These are phyloP conservation scores for Sinotaia quadrata DNA, from an alignment of 2,888 invertebrate species.

Conservation along the genomic window DNA sequence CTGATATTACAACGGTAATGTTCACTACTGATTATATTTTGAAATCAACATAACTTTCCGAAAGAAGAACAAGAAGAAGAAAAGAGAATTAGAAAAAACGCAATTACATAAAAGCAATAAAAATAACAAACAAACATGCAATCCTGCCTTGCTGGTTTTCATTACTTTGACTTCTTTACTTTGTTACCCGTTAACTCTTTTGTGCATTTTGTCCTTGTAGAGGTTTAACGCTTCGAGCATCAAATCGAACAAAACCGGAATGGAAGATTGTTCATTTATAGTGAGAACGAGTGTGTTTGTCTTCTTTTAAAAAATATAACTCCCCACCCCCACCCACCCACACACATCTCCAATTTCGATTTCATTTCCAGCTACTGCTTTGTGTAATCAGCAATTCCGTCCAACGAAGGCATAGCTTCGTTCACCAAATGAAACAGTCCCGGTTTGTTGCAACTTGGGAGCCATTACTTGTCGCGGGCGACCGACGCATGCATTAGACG, in stretches of 20 bases:
- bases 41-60: no score
- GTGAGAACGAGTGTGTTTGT: neutral
- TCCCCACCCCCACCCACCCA: constrained; percentile 11
- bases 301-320: constrained; percentile 20
- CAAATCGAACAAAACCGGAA: no score
- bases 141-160: neutral
- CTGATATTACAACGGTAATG: no score
- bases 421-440: constrained; percentile 23
- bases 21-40: no score
- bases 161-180: neutral
- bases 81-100: no score
- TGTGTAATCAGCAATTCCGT: constrained; percentile 29
- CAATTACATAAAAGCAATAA: no score
- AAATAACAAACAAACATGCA: no score
- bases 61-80: no score
- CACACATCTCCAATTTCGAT: constrained; percentile 22
- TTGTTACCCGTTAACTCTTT: neutral
- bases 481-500: constrained; percentile 18
- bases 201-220: neutral
- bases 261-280: neutral
- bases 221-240: no score
- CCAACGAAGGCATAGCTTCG: constrained; percentile 9
- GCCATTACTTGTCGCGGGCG: constrained; percentile 19
- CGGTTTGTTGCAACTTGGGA: constrained; percentile 10
- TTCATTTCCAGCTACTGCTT: constrained; percentile 15